phyloP scores from a whole-genome alignment of 2,797 vertebrate genomes.

The Sebastes nivosus region DNA sequence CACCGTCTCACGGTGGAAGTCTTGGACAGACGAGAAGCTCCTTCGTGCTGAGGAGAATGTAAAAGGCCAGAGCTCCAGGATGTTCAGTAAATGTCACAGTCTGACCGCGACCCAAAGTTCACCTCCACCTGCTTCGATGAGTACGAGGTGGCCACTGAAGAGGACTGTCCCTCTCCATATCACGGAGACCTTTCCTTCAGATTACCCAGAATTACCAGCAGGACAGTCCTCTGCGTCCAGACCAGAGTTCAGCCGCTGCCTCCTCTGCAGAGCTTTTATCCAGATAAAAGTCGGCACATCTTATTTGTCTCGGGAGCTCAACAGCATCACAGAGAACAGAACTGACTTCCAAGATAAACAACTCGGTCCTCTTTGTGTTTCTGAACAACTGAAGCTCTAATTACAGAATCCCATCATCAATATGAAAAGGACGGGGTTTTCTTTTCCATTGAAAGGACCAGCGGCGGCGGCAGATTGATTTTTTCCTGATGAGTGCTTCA shows the following conservation, averaged over 20 bases:
- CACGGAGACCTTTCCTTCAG: not conserved
- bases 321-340: not conserved
- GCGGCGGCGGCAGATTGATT: constrained; percentile 16
- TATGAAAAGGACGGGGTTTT: not conserved
- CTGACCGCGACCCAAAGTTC: constrained; percentile 3
- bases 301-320: not conserved
- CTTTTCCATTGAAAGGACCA: not conserved
- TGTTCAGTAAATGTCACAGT: constrained; percentile 28
- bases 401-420: constrained; percentile 21
- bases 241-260: not conserved
- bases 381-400: not conserved
- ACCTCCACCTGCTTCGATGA: not conserved
- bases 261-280: not conserved
- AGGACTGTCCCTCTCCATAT: not conserved
- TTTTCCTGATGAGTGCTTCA: not conserved
- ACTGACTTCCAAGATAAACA: not conserved
- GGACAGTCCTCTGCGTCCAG: not conserved
- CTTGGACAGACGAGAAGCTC: not conserved
- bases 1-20: not conserved
- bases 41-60: not conserved
- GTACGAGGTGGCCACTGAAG: not conserved
- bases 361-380: not conserved
- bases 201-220: constrained; percentile 4
- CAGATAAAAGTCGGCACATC: not conserved
- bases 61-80: constrained; percentile 22